Evolutionary conservation across 2,888 invertebrate species (phyloP).

Genomic region (Hipparchia sbordonii): DNA sequence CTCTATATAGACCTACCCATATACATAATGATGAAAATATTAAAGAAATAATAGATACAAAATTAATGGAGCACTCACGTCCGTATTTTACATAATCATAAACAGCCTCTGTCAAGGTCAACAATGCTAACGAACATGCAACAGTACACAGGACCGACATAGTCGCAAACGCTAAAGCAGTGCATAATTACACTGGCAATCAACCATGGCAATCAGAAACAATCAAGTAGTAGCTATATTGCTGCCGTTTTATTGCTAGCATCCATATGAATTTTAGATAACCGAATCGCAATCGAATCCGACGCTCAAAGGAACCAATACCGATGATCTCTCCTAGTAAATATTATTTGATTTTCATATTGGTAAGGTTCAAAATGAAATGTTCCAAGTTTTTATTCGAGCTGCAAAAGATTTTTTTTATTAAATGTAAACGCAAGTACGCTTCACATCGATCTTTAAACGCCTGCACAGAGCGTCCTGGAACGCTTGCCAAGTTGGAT

Average conservation of each 20-base stretch:
- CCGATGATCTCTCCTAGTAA: slow-evolving; percentile 25
- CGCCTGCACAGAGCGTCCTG: slow-evolving; percentile 35
- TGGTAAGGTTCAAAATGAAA: slow-evolving; percentile 20
- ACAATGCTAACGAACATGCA: slow-evolving; percentile 41
- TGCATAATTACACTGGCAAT: slow-evolving; percentile 48
- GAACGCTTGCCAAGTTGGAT: slow-evolving; percentile 36
- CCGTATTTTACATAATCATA: slow-evolving; percentile 74
- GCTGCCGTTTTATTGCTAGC: slow-evolving; percentile 62
- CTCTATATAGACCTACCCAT: too few relatives aligned
- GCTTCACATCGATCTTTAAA: slow-evolving; percentile 37
- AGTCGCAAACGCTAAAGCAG: slow-evolving; percentile 39
- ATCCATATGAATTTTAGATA: slow-evolving; percentile 65
- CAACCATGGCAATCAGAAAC: slow-evolving; percentile 55
- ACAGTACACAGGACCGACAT: slow-evolving; percentile 43
- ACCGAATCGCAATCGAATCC: slow-evolving; percentile 40
- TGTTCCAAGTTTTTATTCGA: slow-evolving; percentile 20
- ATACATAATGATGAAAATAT: not conserved
- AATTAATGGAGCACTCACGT: slow-evolving; percentile 56
- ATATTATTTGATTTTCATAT: slow-evolving; percentile 16
- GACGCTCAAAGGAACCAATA: slow-evolving; percentile 37
- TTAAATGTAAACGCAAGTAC: slow-evolving; percentile 33
- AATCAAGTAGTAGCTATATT: slow-evolving; percentile 58
- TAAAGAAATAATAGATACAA: not conserved
- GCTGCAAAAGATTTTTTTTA: slow-evolving; percentile 34
- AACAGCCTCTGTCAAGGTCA: slow-evolving; percentile 32